Evolutionary conservation across 2,797 vertebrate species (phyloP), one percentile per base, ranked within the genome.

Genomic region (Helicolenus hilgendorfi): DNA sequence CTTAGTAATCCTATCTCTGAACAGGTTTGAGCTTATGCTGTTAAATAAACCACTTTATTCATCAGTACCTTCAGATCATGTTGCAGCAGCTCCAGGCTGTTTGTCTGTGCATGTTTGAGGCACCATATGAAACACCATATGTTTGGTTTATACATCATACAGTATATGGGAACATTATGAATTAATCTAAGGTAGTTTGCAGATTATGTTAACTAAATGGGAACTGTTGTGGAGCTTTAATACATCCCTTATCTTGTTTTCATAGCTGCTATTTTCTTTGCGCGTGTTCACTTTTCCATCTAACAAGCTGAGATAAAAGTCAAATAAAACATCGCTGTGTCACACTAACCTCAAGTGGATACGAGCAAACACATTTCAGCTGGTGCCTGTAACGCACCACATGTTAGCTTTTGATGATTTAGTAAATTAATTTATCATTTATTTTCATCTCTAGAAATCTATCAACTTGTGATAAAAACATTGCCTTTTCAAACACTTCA

Each of bases 1-100:
- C 18, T 11, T n/a, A 26, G 7, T n/a, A 8, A 10, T 63, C 14
- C 7, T 9, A 7, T 72, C 5, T 62, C n/a, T 63, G 26, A 59
- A 7, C 31, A 72, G 13, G 38, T 13, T 36, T 64, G 10, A 62
- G 72, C 10, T 35, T 20, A 6, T 8, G 9, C 49, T 58, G 41
- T 36, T 27, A 79, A 67, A 38, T 55, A 64, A 90, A 72, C 38
- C 60, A 18, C 67, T 70, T 68, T 26, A 36, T 38, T 65, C 69
- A 63, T 45, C 22, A 31, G 41, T 35, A n/a, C 72, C 67, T 85
- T 79, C n/a, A 75, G 84, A 77, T 87, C 56, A 22, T 33, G 72
- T 20, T 65, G 65, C 81, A 65, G 71, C 33, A 35, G 83, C 90
- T 86, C 31, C 53, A 7, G 89, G 84, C 90, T 86, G 92, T 87